These are phyloP conservation scores for Muscidifurax raptorellus DNA, from an alignment of 1,140 invertebrate species.

Conservation along the genomic window DNA sequence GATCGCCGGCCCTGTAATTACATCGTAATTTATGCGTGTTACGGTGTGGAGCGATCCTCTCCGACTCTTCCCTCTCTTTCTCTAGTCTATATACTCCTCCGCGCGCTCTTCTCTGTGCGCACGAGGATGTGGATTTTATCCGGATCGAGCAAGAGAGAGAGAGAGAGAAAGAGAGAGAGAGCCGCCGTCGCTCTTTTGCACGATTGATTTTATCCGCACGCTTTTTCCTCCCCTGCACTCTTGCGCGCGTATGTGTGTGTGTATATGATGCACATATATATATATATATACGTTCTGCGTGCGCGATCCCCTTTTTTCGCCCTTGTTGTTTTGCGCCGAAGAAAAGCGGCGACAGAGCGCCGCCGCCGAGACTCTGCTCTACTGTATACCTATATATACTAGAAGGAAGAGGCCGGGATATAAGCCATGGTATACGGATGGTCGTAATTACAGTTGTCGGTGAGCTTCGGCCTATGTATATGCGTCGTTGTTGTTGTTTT, in stretches of 20 bases:
- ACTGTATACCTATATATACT: too few relatives aligned
- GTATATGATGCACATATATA: too few relatives aligned
- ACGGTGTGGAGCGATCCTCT: conserved; percentile 61
- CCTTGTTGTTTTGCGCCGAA: conserved; percentile 4
- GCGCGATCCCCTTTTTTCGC: neutral
- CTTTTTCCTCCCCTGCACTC: conserved; percentile 8
- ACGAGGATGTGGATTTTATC: conserved; percentile 62
- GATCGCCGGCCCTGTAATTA: conserved; percentile 72
- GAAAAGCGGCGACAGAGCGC: conserved; percentile 24
- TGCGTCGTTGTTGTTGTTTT: conserved; percentile 12
- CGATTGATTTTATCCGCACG: conserved; percentile 59
- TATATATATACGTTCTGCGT: neutral
- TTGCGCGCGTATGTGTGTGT: neutral
- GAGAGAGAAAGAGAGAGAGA: neutral
- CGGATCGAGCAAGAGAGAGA: conserved; percentile 37
- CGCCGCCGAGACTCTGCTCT: too few relatives aligned
- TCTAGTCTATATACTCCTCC: conserved; percentile 10
- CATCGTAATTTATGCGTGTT: conserved; percentile 74
- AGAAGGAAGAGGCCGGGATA: conserved; percentile 20
- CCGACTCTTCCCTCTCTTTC: conserved; percentile 10
- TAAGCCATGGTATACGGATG: conserved; percentile 17
- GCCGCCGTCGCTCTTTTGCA: conserved; percentile 38
- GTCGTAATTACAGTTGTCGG: conserved; percentile 47
- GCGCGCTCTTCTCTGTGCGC: neutral
- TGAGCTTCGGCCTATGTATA: conserved; percentile 1